Percentiles rank a stretch among this genome's conserved stretches.
Evolutionary conservation across 92 coral and sea anemone genomes (phyloP).

Genomic region (Pocillopora meandrina): DNA sequence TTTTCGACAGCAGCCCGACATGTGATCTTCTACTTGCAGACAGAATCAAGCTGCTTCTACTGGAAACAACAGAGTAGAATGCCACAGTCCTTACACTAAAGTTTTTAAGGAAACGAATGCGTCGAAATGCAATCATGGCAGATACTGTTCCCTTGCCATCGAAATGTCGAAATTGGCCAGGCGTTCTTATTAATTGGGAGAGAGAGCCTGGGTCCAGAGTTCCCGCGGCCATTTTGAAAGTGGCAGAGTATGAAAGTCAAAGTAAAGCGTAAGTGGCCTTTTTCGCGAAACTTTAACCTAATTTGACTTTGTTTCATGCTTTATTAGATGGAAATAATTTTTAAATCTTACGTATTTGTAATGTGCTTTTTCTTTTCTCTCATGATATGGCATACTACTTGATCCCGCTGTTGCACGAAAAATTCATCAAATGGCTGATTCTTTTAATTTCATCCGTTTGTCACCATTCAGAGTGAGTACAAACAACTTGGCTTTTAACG

Average conservation of each 20-base stretch:
- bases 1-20: neutral
- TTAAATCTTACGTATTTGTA: neutral
- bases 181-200: neutral
- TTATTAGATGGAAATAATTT: neutral
- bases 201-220: neutral
- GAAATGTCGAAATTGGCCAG: slow-evolving; percentile 26
- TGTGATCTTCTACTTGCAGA: neutral
- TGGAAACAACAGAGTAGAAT: neutral
- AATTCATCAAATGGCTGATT: neutral
- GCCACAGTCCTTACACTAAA: slow-evolving; percentile 5
- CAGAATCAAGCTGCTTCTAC: neutral
- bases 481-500: neutral
- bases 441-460: no score
- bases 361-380: neutral
- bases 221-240: slow-evolving; percentile 49
- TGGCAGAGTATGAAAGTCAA: slow-evolving; percentile 53
- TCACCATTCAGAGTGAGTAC: slow-evolving; percentile 25
- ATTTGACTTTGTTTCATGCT: neutral
- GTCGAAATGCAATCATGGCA: neutral
- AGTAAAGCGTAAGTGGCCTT: slow-evolving; percentile 56
- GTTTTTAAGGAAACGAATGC: neutral
- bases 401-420: neutral
- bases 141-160: neutral
- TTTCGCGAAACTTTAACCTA: neutral
- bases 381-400: neutral